phyloP scores from a whole-genome alignment of 2,113 vertebrate genomes.

The Ictalurus furcatus region DNA sequence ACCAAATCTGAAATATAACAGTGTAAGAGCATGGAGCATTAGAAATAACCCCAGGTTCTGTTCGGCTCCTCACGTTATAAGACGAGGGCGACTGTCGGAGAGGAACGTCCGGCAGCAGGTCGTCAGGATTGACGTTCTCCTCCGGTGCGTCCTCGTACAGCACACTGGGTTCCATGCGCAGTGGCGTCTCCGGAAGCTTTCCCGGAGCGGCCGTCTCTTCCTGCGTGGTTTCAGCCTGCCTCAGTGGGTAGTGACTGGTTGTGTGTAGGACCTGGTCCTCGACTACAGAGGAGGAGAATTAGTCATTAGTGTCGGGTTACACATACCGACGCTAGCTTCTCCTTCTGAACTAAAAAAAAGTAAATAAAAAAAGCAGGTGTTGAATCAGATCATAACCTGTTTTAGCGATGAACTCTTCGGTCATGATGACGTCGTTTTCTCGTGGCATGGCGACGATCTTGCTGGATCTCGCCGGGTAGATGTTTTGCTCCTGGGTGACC shows the following conservation, averaged over 20 bases:
- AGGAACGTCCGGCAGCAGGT: constrained; percentile 79
- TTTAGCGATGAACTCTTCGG: constrained; percentile 76
- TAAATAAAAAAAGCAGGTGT: background rate
- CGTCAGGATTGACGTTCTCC: constrained; percentile 72
- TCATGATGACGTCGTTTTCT: constrained; percentile 81
- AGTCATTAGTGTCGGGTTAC: background rate
- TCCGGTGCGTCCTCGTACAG: constrained; percentile 74
- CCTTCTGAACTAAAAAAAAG: background rate
- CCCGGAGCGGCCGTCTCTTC: constrained; percentile 86
- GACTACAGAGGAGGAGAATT: constrained; percentile 17
- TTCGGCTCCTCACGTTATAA: constrained; percentile 79
- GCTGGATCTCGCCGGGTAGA: constrained; percentile 78
- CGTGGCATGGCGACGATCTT: constrained; percentile 83
- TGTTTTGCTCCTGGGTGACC: constrained; percentile 80
- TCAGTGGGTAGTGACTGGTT: constrained; percentile 85
- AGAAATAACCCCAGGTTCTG: background rate
- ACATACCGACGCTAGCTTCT: background rate
- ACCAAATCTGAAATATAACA: background rate
- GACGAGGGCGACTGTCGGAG: constrained; percentile 83
- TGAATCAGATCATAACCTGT: constrained; percentile 68
- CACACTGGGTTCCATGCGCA: constrained; percentile 78
- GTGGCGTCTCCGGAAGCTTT: constrained; percentile 91
- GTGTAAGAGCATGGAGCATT: background rate
- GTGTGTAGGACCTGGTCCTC: constrained; percentile 83
- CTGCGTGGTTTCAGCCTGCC: constrained; percentile 84